Base-by-base conservation (phyloP, 2,113 vertebrate genomes). In the Pipa parva region DNA sequence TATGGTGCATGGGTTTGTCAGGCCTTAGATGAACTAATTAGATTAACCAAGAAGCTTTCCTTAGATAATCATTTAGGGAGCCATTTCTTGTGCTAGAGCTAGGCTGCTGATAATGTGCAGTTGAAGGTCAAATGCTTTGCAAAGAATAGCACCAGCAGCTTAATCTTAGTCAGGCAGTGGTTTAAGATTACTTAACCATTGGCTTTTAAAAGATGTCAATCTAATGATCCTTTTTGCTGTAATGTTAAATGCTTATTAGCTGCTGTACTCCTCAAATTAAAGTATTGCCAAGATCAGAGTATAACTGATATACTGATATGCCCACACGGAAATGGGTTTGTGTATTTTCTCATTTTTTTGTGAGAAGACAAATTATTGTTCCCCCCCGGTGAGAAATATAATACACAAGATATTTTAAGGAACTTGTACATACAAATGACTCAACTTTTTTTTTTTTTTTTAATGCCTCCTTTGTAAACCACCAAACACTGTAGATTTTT, bases 1-100 rank as follows among this genome's bases (percentile, higher is more conserved):
- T 60, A 75, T 72, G 55, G 42, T 75, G 63, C 59, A 55, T 63
- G 76, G 67, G 75, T 75, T 75, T 78, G 73, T 79, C 72, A 21
- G 15, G 64, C 72, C 71, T 81, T 75, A 64, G 28, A 52, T 75
- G 64, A 76, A 70, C 75, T 84, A 87, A 92, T 90, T 89, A 84
- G 84, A 88, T 91, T 84, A 85, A 86, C 81, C 59, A 50, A 73
- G 76, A 83, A 80, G 79, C 83, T 91, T 89, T 89, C 83, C 84
- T 82, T 76, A 84, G 83, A 76, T 87, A 89, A 89, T 89, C 80
- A 86, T 84, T 86, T 82, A 78, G 71, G 77, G 71, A 83, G 73
- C 80, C 79, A 76, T 79, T 78, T 79, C 77, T 78, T 65, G 58
- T 78, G 74, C 83, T 86, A 37, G 73, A 84, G 78, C 73, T 69